Conservation (phyloP, 2,797 vertebrate genomes). For the Pseudocheirus occidentalis region DNA sequence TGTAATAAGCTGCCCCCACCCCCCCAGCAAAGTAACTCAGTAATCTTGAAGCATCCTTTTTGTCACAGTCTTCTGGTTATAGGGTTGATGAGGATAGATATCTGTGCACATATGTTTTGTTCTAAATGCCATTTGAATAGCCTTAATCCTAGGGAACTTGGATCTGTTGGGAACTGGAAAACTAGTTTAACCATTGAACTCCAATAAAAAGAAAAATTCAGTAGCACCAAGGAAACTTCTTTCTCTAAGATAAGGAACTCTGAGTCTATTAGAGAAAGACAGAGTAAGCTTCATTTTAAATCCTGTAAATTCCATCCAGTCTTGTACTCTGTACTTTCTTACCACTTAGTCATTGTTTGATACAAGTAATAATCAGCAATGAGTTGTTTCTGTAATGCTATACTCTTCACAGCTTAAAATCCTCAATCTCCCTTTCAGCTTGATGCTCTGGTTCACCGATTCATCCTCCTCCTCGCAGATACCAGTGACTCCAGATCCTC, state of each 20-base stretch:
- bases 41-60: neutral
- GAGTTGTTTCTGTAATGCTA: neutral
- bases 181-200: neutral
- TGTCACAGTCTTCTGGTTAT: neutral
- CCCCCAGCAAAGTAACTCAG: neutral
- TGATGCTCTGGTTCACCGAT: conserved; percentile 94
- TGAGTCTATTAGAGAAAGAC: neutral
- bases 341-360: neutral
- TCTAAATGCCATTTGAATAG: neutral
- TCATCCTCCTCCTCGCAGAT: conserved; percentile 95
- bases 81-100: neutral
- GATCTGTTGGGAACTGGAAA: neutral
- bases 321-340: neutral
- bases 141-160: neutral
- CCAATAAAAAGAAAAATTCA: neutral
- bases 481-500: conserved; percentile 91
- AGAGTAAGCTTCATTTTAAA: neutral
- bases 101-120: neutral
- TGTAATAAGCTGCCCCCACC: neutral
- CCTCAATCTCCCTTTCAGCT: conserved; percentile 83
- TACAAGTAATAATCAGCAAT: neutral
- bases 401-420: neutral
- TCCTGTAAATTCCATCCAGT: neutral
- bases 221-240: neutral
- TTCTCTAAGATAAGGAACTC: neutral